Evolutionary conservation across 1,140 invertebrate genomes (phyloP), one percentile per base, ranked within the genome.

Genomic region (Teleogryllus occipitalis): DNA sequence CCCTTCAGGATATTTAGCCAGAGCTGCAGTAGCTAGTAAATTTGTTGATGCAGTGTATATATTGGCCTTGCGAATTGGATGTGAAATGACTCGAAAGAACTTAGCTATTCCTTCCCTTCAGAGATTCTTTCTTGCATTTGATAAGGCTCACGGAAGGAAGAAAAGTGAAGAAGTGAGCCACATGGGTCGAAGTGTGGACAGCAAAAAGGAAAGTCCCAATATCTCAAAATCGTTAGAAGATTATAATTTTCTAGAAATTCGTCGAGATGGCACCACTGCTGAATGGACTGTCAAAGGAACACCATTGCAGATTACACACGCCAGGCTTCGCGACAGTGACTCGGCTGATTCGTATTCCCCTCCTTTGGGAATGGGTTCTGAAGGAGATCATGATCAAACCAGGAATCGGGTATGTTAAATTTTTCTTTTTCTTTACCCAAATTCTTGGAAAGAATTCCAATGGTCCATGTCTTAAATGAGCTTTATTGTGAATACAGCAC

Each of bases 61-160:
- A 15, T 87, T 98, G 47, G 92, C 93, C 14, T 87, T 94, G 39
- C 88, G 95, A 78, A 90, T 97, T 72, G 96, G 96, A 7, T 91
- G 92, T 79, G 93, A 95, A 83, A 95, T 95, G 92, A 95, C 93
- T 3, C 90, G 93, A 78, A 91, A 90, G 82, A 92, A 95, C 83
- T 87, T 97, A 27, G 92, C 91, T 76, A 90, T 94, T 75, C 89
- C 91, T 18, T 88, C 90, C 7, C 84, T 95, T 77, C 90, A 92
- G 84, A 89, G 91, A 75, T 96, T 97, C 84, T 97, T 98, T 85
- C 85, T 93, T n/a, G 91, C 93, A 10, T 98, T 98, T 85, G 93
- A 95, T 84, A 94, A 94, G 87, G 92, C 94, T 21, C 90, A 91
- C 79, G 89, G 89, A 7, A 78, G 82, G 22, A 47, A 47, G 0